phyloP scores from a whole-genome alignment of 2,888 invertebrate species.

The Callyntrura guangdongensis region DNA sequence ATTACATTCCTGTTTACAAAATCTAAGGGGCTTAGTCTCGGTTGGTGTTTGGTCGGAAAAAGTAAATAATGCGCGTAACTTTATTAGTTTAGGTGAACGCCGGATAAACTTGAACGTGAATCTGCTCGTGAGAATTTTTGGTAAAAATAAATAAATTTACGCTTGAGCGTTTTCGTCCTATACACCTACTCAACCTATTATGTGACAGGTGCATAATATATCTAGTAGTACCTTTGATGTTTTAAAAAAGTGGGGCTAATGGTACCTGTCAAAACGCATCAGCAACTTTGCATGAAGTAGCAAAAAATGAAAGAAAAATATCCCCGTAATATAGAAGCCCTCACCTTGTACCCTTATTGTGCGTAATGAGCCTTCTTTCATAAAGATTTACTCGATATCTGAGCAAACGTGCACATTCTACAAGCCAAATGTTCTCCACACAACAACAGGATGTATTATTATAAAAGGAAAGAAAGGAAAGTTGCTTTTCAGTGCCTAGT shows the following conservation, averaged over 20 bases:
- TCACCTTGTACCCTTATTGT: too few species aligned
- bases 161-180: not conserved
- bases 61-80: conserved; percentile 8
- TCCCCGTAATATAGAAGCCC: not conserved
- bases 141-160: not conserved
- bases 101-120: conserved; percentile 10
- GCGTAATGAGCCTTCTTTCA: too few species aligned
- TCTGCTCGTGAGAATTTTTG: conserved; percentile 22
- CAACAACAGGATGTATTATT: not conserved
- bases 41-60: conserved; percentile 10
- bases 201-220: too few species aligned
- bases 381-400: not conserved
- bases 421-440: not conserved
- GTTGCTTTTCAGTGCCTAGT: conserved; percentile 11
- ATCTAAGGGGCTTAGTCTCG: conserved; percentile 53
- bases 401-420: not conserved
- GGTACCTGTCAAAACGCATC: not conserved
- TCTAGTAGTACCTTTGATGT: not conserved
- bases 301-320: not conserved
- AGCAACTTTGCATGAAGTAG: not conserved
- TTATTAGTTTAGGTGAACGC: not conserved
- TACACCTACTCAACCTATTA: too few species aligned
- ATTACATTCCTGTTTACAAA: not conserved
- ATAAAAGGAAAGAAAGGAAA: not conserved
- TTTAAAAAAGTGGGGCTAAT: not conserved